Evolutionary conservation across 2,888 invertebrate genomes (phyloP).

Genomic region (Sclerodermus sp.): DNA sequence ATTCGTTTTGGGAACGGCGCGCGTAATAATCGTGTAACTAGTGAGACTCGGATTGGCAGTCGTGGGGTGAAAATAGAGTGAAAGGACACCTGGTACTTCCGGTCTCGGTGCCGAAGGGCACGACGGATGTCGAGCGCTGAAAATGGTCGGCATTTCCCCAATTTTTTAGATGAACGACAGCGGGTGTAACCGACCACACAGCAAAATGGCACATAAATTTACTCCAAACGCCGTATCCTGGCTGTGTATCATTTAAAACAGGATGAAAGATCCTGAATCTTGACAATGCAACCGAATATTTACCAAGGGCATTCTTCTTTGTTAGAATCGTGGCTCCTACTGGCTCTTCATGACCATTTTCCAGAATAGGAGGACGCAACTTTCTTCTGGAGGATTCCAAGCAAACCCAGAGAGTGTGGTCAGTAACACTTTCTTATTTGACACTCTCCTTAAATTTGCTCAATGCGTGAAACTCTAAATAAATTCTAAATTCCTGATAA

Average conservation of each 20-base stretch:
- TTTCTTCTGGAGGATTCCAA: too few species aligned
- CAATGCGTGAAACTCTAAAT: too few species aligned
- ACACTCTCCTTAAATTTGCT: too few species aligned
- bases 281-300: slow-evolving; percentile 32
- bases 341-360: too few species aligned
- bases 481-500: too few species aligned
- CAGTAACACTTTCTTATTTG: too few species aligned
- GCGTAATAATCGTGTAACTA: slow-evolving; percentile 10
- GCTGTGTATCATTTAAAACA: slow-evolving; percentile 35
- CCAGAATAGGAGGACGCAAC: too few species aligned
- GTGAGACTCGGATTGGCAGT: slow-evolving; percentile 11
- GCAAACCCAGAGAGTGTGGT: too few species aligned
- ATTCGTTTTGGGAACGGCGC: slow-evolving; percentile 15
- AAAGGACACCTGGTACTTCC: slow-evolving; percentile 28
- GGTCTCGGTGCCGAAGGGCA: slow-evolving; percentile 9
- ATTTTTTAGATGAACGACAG: slow-evolving; percentile 15
- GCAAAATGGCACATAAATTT: slow-evolving; percentile 36
- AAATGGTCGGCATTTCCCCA: slow-evolving; percentile 28
- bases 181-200: slow-evolving; percentile 32
- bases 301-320: too few species aligned
- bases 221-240: slow-evolving; percentile 21
- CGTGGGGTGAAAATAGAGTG: slow-evolving; percentile 22
- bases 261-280: slow-evolving; percentile 19
- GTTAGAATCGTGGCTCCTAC: too few species aligned
- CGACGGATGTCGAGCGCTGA: slow-evolving; percentile 22